Evolutionary conservation across 2,888 invertebrate species (phyloP).

Genomic region (Scaptomyza cyrtandrae): DNA sequence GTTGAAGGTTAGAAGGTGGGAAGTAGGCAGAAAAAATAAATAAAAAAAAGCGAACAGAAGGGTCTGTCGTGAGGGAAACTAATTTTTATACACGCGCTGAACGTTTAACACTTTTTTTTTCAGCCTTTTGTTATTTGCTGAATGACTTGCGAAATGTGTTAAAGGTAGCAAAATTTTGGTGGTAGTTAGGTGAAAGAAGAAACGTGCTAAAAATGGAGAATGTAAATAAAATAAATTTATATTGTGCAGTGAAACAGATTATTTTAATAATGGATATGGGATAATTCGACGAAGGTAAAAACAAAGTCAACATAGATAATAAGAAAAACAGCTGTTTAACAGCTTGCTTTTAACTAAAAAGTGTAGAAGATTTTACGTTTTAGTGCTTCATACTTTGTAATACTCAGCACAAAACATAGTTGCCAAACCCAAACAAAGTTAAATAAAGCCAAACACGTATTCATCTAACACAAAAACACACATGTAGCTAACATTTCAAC

Average conservation of each 20-base stretch:
- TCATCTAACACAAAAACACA: constrained; percentile 3
- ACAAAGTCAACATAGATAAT: background rate
- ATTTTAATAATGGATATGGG: constrained; percentile 7
- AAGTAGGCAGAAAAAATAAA: background rate
- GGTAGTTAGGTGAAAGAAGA: constrained; percentile 31
- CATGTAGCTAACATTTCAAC: constrained; percentile 42
- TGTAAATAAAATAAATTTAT: constrained; percentile 10
- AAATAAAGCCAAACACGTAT: background rate
- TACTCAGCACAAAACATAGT: constrained; percentile 15
- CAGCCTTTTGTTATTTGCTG: constrained; percentile 37
- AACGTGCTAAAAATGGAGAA: background rate
- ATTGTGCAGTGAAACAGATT: constrained; percentile 36
- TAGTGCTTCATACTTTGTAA: constrained; percentile 3
- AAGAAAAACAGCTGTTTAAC: no score
- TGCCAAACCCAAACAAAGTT: constrained; percentile 15
- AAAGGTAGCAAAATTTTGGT: constrained; percentile 33
- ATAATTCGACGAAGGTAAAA: background rate
- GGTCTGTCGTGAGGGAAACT: constrained; percentile 65
- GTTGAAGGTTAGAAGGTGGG: constrained; percentile 12
- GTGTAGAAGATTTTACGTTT: background rate
- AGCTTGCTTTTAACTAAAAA: background rate
- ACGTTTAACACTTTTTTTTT: constrained; percentile 46
- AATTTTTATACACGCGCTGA: constrained; percentile 75
- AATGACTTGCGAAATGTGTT: constrained; percentile 57
- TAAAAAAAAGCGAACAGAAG: constrained; percentile 25